Base-by-base conservation (phyloP, 2,113 vertebrate genomes). In the Neolamprologus longior region DNA sequence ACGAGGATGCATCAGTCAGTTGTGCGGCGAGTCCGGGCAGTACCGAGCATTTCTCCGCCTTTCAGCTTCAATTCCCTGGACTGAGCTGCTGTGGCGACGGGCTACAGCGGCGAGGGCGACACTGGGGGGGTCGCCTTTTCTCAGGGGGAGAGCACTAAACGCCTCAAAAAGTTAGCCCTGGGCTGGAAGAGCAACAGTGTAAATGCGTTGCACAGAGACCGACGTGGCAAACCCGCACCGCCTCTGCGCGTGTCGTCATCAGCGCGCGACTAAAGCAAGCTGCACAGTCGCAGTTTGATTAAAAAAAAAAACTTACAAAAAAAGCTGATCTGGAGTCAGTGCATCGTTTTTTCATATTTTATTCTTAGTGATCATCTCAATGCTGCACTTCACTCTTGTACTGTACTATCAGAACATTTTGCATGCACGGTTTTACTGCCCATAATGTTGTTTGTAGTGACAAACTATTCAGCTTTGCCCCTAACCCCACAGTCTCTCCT, bases 141-240 rank as follows among this genome's bases (percentile, higher is more conserved):
- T 78, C 26, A 28, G 35, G 33, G 7, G n/a, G 13, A 24, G 33
- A 28, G 14, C 85, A 83, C 50, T 85, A 91, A 92, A 85, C 47
- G 85, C 54, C 8, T 85, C 10, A 47, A 78, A 94, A 96, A 95
- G 91, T 95, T 91, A 79, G 31, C 81, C 53, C 71, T 7, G 52
- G 81, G 83, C 89, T 86, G 63, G 73, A 87, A 81, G 80, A 92
- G 90, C 93, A 93, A 94, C 95, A 94, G 93, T 90, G 89, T 88
- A 89, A 91, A 87, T 84, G 88, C 92, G 84, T 26, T 92, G 84
- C 94, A 93, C 93, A 79, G 89, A 95, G 88, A 96, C 95, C 96
- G 96, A 97, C 96, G 96, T 97, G 96, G 96, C 96, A 97, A 88
- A 96, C 37, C 88, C 68, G 92, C 63, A 94, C 94, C 95, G 78